Evolutionary conservation across 2,113 vertebrate species (phyloP).

Genomic region (Paramormyrops kingsleyae): DNA sequence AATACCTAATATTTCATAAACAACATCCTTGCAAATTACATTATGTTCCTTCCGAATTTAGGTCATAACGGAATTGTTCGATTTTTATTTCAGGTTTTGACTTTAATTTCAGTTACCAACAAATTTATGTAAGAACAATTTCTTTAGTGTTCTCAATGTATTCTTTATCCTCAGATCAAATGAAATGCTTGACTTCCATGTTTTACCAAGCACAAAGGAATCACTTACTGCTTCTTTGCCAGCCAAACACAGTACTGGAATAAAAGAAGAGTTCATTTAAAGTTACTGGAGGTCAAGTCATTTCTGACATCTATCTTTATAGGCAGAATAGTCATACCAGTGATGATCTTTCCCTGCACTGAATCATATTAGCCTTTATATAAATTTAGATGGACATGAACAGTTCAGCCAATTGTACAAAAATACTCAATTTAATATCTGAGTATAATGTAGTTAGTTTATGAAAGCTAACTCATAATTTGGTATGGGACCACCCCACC

Average conservation of each 20-base stretch:
- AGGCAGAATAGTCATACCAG: neutral
- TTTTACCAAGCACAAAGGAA: neutral
- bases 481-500: neutral
- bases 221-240: slow-evolving; percentile 6
- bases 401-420: neutral
- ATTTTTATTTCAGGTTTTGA: neutral
- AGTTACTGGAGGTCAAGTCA: neutral
- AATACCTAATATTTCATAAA: neutral
- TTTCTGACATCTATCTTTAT: slow-evolving; percentile 10
- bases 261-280: neutral
- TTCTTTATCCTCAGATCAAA: slow-evolving; percentile 1
- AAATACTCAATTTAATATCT: neutral
- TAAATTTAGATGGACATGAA: neutral
- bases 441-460: neutral
- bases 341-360: neutral
- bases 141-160: neutral
- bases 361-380: neutral
- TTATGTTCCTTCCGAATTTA: neutral
- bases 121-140: neutral
- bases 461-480: neutral
- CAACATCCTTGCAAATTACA: neutral
- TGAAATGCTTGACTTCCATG: neutral
- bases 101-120: neutral
- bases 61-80: neutral
- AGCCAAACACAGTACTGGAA: neutral